phyloP scores from a whole-genome alignment of 2,797 vertebrate genomes.

The Decapterus maruadsi region DNA sequence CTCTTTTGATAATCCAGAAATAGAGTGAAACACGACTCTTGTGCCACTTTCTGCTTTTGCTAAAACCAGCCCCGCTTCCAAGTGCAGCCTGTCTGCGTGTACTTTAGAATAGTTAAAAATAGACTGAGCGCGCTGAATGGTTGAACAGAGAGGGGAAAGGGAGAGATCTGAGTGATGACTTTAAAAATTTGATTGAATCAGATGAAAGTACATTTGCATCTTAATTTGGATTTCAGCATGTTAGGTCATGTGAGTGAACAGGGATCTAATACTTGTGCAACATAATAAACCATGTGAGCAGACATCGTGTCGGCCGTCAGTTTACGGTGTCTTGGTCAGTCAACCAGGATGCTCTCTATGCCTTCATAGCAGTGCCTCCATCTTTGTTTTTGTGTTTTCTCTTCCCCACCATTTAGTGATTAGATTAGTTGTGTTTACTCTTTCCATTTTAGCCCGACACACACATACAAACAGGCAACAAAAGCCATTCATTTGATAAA shows the following conservation, averaged over 20 bases:
- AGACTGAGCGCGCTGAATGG: conserved; percentile 68
- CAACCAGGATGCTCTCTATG: not conserved
- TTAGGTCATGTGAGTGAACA: conserved; percentile 21
- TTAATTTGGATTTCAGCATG: conserved; percentile 48
- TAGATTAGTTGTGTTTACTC: conserved; percentile 18
- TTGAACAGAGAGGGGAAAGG: conserved; percentile 54
- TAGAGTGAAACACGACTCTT: conserved; percentile 67
- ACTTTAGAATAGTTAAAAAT: conserved; percentile 84
- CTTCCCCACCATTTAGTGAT: conserved; percentile 16
- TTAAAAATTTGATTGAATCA: conserved; percentile 76
- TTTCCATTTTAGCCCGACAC: conserved; percentile 20
- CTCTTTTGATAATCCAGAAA: conserved; percentile 78
- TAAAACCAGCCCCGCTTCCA: conserved; percentile 68
- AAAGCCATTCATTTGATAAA: conserved; percentile 71
- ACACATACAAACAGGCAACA: conserved; percentile 8
- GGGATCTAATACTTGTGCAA: not conserved
- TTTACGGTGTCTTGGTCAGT: not conserved
- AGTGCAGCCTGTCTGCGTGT: conserved; percentile 70
- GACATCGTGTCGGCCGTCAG: not conserved
- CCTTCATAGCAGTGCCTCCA: not conserved
- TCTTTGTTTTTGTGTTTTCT: conserved; percentile 24
- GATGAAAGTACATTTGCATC: conserved; percentile 70
- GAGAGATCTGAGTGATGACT: conserved; percentile 68
- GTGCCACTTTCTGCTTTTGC: conserved; percentile 57
- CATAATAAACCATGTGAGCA: not conserved